These are phyloP conservation scores for Tridacna crocea DNA, from an alignment of 2,888 invertebrate species.

Conservation along the genomic window DNA sequence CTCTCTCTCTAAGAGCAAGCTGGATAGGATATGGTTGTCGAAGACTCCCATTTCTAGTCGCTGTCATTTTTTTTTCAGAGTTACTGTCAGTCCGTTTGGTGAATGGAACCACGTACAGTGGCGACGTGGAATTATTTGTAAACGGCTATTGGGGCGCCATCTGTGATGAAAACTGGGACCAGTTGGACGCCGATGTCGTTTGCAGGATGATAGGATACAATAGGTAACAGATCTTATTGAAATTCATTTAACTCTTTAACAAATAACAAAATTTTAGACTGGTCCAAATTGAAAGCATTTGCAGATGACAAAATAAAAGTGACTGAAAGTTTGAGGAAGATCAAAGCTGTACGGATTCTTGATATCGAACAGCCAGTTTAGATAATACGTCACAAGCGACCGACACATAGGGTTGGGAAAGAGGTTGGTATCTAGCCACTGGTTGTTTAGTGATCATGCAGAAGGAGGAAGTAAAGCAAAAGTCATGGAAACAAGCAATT, in stretches of 20 bases:
- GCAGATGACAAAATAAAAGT: too few relatives aligned
- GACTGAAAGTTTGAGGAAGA: not conserved
- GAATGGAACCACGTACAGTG: slow-evolving; percentile 13
- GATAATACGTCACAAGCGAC: not conserved
- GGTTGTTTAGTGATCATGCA: too few relatives aligned
- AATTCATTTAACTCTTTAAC: not conserved
- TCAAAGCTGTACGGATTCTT: not conserved
- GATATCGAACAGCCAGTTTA: not conserved
- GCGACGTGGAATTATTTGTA: slow-evolving; percentile 8
- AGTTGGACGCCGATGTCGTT: slow-evolving; percentile 5
- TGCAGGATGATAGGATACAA: slow-evolving; percentile 19
- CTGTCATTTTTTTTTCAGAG: not conserved
- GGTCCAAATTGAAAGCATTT: too few relatives aligned
- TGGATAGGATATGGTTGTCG: too few relatives aligned
- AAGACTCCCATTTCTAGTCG: not conserved
- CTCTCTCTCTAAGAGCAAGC: too few relatives aligned
- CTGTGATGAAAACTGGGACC: slow-evolving; percentile 20
- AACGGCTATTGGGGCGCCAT: slow-evolving; percentile 13
- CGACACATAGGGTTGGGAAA: too few relatives aligned
- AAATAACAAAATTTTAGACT: too few relatives aligned
- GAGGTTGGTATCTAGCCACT: too few relatives aligned
- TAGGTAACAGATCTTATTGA: not conserved
- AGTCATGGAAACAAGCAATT: too few relatives aligned
- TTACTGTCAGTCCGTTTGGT: slow-evolving; percentile 4
- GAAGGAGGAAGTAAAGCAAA: too few relatives aligned